Percentiles rank a stretch among this genome's conserved stretches.
These are phyloP conservation scores for Eucriotettix oculatus DNA, from an alignment of 2,888 invertebrate genomes.

Conservation along the genomic window DNA sequence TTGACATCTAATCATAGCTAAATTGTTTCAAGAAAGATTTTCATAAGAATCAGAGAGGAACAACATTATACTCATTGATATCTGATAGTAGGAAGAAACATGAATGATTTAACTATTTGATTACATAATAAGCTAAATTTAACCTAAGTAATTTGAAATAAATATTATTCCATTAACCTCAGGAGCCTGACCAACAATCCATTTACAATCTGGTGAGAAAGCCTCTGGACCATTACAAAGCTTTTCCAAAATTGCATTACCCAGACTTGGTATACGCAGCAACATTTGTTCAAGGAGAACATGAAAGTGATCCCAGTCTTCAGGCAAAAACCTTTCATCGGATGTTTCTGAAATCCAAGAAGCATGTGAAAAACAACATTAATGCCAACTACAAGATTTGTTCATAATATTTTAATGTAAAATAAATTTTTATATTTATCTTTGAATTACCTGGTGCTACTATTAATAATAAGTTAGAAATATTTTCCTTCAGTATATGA, in stretches of 20 bases:
- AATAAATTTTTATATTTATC: no score
- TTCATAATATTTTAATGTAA: no score
- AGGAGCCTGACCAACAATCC: slow-evolving; percentile 87
- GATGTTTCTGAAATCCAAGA: slow-evolving; percentile 32
- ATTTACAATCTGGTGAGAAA: slow-evolving; percentile 92
- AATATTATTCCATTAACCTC: slow-evolving; percentile 40
- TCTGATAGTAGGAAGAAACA: no score
- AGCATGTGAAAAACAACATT: not conserved
- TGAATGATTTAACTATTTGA: not conserved
- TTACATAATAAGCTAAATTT: not conserved
- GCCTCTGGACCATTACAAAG: slow-evolving; percentile 83
- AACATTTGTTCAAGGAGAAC: slow-evolving; percentile 70
- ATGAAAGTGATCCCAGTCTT: slow-evolving; percentile 97
- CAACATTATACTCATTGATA: no score
- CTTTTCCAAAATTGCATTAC: slow-evolving; percentile 55
- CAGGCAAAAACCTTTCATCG: slow-evolving; percentile 49
- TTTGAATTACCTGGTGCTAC: no score
- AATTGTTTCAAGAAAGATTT: no score
- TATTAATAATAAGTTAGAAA: no score
- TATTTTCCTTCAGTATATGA: no score
- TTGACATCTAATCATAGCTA: no score
- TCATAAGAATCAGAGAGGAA: no score
- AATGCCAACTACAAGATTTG: no score
- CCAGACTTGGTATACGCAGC: slow-evolving; percentile 64
- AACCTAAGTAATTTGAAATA: not conserved